Evolutionary conservation across 2,113 vertebrate genomes (phyloP).

Genomic region (Vidua chalybeata): DNA sequence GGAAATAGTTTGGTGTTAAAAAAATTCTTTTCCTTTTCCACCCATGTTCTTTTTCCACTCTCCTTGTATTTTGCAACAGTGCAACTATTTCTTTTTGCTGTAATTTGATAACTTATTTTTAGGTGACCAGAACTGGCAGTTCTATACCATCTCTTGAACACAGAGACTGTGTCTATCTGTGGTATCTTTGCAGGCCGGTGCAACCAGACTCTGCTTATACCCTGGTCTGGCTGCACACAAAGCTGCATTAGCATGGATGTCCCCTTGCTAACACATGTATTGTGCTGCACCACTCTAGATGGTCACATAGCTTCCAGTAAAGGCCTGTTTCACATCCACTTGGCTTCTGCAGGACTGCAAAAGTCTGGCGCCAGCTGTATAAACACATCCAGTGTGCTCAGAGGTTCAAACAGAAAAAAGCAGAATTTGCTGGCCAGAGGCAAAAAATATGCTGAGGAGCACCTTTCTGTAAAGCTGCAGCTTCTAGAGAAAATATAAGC

Average conservation of each 20-base stretch:
- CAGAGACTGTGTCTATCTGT: not conserved
- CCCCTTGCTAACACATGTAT: not conserved
- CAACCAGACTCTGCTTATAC: not conserved
- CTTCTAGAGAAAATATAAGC: not conserved
- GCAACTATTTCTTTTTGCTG: not conserved
- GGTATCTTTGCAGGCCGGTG: not conserved
- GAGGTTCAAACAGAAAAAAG: not conserved
- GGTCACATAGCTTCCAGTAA: not conserved
- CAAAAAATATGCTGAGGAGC: not conserved
- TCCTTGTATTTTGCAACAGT: not conserved
- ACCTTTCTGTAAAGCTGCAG: not conserved
- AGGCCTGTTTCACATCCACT: not conserved
- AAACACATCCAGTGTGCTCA: not conserved
- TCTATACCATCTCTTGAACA: not conserved
- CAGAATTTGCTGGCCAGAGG: not conserved
- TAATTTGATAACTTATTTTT: slow-evolving; percentile 36
- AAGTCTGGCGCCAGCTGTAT: not conserved
- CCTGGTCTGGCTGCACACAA: not conserved
- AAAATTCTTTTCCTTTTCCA: not conserved
- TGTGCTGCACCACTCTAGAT: not conserved
- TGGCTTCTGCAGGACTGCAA: not conserved
- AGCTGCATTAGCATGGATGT: not conserved
- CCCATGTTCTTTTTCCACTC: slow-evolving; percentile 1
- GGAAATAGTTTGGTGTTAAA: slow-evolving; percentile 11
- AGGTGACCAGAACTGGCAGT: slow-evolving; percentile 50